These are phyloP conservation scores for Achatina immaculata DNA, from an alignment of 1,140 invertebrate species.

Conservation along the genomic window DNA sequence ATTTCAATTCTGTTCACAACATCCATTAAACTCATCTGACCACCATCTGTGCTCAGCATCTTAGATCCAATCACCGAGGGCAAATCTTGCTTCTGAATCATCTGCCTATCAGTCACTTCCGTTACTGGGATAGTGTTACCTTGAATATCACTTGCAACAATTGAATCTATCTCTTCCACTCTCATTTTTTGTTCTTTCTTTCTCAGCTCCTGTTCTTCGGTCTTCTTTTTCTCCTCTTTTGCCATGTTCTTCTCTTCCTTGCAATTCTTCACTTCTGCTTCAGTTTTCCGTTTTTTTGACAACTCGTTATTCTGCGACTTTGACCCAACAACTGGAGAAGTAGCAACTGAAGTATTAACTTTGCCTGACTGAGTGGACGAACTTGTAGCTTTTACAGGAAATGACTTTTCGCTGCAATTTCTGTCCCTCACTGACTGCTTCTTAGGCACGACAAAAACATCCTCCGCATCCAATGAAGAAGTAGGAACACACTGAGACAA, in stretches of 20 bases:
- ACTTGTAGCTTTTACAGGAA: neutral
- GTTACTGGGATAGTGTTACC: constrained; percentile 21
- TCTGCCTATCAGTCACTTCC: constrained; percentile 24
- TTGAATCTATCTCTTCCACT: too few species aligned
- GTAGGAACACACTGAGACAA: constrained; percentile 2
- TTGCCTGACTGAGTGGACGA: neutral
- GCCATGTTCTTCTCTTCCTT: constrained; percentile 27
- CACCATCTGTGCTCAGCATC: constrained; percentile 33
- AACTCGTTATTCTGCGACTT: constrained; percentile 26
- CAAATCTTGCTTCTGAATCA: constrained; percentile 24
- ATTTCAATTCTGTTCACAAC: constrained; percentile 34
- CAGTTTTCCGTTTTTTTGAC: constrained; percentile 28
- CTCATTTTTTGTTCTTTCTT: neutral
- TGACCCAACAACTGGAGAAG: neutral
- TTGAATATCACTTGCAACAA: neutral
- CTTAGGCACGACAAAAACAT: neutral
- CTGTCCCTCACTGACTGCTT: constrained; percentile 13
- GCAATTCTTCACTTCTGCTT: constrained; percentile 21
- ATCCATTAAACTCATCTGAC: constrained; percentile 37
- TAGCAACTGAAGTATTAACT: neutral
- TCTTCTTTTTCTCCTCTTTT: constrained; percentile 4
- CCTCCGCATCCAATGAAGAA: constrained; percentile 5
- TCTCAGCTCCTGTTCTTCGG: constrained; percentile 10
- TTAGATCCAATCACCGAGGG: constrained; percentile 26
- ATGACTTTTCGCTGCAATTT: constrained; percentile 14